These are phyloP conservation scores for Strigamia crassipes DNA, from an alignment of 2,888 invertebrate species.

Conservation along the genomic window DNA sequence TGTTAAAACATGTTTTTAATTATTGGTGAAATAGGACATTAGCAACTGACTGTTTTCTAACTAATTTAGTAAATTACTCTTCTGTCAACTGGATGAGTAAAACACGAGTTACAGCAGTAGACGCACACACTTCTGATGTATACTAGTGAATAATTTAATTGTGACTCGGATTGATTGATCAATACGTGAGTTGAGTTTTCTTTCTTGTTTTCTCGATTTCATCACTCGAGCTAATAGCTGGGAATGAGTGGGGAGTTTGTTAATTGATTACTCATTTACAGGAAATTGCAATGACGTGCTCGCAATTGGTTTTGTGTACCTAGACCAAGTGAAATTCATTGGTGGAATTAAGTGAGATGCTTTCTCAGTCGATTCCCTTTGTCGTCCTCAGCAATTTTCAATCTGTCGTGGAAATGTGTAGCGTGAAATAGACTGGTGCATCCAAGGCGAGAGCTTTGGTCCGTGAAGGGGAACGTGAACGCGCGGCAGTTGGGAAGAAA, in stretches of 20 bases:
- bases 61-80: too few relatives aligned
- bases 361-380: conserved; percentile 24
- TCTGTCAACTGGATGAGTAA: too few relatives aligned
- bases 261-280: neutral
- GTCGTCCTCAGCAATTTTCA: conserved; percentile 27
- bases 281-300: neutral
- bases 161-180: too few relatives aligned
- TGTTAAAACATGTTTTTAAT: too few relatives aligned
- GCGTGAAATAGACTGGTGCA: conserved; percentile 23
- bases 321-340: neutral
- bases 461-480: conserved; percentile 1
- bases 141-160: too few relatives aligned
- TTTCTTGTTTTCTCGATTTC: neutral
- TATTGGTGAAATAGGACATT: too few relatives aligned
- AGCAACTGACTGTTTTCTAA: too few relatives aligned
- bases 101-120: too few relatives aligned
- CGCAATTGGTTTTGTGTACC: neutral
- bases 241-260: neutral
- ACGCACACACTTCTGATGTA: too few relatives aligned
- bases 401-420: conserved; percentile 28
- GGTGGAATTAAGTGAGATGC: neutral
- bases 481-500: neutral
- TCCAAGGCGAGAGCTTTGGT: conserved; percentile 22
- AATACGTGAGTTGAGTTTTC: neutral
- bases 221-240: neutral